Evolutionary conservation across 2,797 vertebrate species (phyloP).

Genomic region (Platyrinchus mystaceus): DNA sequence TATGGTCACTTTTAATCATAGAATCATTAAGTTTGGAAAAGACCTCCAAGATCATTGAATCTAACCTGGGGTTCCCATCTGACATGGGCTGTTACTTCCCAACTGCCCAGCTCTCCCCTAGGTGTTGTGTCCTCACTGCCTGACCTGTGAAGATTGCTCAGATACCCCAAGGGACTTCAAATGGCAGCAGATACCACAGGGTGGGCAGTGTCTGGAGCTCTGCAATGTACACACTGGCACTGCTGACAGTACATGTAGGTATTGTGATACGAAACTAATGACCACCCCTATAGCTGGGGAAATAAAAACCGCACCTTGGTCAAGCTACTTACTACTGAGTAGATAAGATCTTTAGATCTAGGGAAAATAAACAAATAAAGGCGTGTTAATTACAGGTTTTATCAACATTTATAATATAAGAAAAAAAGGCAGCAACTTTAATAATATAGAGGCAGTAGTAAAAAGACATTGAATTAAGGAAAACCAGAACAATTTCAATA

Average conservation of each 20-base stretch:
- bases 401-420: neutral
- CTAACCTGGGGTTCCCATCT: neutral
- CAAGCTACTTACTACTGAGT: neutral
- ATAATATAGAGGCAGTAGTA: neutral
- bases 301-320: neutral
- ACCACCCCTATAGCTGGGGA: neutral
- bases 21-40: neutral
- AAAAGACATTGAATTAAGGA: neutral
- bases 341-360: neutral
- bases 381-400: neutral
- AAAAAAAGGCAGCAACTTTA: neutral
- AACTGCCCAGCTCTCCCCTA: neutral
- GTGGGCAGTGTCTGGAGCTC: neutral
- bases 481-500: neutral
- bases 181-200: neutral
- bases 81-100: no score
- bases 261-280: neutral
- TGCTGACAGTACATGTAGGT: fast-evolving
- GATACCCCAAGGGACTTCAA: neutral
- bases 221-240: neutral
- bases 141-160: neutral
- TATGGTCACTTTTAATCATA: neutral
- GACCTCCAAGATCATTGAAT: neutral
- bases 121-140: neutral
- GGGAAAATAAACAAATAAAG: fast-evolving